A percentile compares a stretch with the other conserved stretches of the same genome.
Conservation (phyloP, 2,888 invertebrate species). For the Epirrhoe tristata region DNA sequence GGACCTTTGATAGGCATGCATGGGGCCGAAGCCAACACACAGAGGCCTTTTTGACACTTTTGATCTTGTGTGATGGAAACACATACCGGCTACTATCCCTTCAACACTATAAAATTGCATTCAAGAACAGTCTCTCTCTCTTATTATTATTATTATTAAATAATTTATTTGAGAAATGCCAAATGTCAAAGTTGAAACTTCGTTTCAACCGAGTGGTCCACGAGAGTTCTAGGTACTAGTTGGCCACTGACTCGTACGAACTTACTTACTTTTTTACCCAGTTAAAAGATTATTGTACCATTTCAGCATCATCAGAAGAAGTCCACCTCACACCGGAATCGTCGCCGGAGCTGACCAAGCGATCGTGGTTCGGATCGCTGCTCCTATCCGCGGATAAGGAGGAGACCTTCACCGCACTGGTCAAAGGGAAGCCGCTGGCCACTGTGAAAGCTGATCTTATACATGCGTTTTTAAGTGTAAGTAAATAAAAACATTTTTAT, state of each 20-base stretch:
- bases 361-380: slow-evolving; percentile 99
- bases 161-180: too few species aligned
- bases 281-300: neutral
- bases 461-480: slow-evolving; percentile 98
- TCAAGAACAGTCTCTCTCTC: too few species aligned
- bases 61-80: too few species aligned
- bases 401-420: slow-evolving; percentile 98
- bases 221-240: too few species aligned
- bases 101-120: too few species aligned
- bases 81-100: too few species aligned
- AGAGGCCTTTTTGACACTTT: too few species aligned
- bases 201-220: too few species aligned
- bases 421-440: slow-evolving; percentile 97
- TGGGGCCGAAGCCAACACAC: too few species aligned
- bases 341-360: slow-evolving; percentile 98
- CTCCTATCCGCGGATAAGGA: slow-evolving; percentile 99
- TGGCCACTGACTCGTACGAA: neutral
- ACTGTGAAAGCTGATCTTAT: slow-evolving; percentile 99
- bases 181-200: too few species aligned
- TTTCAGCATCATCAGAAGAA: slow-evolving; percentile 92
- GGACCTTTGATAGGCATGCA: too few species aligned
- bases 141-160: too few species aligned
- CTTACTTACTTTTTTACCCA: neutral
- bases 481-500: slow-evolving; percentile 56
- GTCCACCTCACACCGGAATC: slow-evolving; percentile 97